Base-by-base conservation (phyloP, 2,888 invertebrate genomes). In the Ophion slaviceki region DNA sequence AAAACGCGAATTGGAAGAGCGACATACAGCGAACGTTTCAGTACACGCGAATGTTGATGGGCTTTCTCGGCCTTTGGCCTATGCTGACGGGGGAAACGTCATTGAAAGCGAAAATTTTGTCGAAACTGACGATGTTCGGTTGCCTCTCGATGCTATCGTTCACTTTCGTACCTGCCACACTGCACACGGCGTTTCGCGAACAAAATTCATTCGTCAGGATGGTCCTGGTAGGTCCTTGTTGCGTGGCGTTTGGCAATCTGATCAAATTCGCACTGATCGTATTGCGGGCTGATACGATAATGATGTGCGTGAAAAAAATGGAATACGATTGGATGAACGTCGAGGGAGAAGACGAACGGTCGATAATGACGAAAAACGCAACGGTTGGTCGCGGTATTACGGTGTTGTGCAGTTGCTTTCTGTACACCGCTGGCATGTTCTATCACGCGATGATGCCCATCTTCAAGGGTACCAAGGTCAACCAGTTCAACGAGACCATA, bases 241-340 rank as follows among this genome's bases (percentile, higher is more conserved):
- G 78, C 24, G 68, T 47, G 17, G 17, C 47, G 2, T n/a, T 79
- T 45, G 64, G 64, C 1, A 71, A 47, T 71, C 40, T 85, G 11
- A 32, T 85, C 11, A 79, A 82, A 59, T 71, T 78, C 11, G n/a
- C 10, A 7, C 62, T 79, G 24, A 75, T 82, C 10, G 24, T 75
- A 2, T 45, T 72, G 7, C 81, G 74, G 7, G 28, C 70, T 11
- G 20, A 66, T n/a, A 64, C 67, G 70, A 79, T 85, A 70, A 75
- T 40, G n/a, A 68, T 36, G 14, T 92, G 91, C 62, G 53, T 91
- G 0, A 70, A 89, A 10, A 86, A 86, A 4, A 87, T 92, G 36
- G 88, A 92, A 57, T 53, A 77, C 1, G 92, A 92, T 64, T 92
- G 92, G 92, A 88, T 53, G 40, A 82, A 80, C 5, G 77, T 89